phyloP scores from a whole-genome alignment of 2,797 vertebrate genomes.

The Lagodon rhomboides region DNA sequence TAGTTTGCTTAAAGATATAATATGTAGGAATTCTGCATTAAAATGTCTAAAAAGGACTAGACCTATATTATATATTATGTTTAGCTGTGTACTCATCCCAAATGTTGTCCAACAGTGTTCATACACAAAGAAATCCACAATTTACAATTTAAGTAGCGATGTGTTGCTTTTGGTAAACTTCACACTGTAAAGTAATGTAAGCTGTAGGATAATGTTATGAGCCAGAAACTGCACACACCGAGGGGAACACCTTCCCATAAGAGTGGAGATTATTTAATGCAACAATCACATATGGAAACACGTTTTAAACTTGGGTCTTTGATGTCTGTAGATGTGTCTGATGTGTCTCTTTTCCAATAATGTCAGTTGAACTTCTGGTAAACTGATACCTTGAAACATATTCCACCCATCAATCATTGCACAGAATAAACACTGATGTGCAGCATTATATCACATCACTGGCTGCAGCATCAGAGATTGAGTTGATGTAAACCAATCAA shows the following conservation, averaged over 20 bases:
- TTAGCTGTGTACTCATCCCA: no score
- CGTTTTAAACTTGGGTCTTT: neutral
- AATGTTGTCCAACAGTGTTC: no score
- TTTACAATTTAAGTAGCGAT: no score
- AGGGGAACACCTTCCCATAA: neutral
- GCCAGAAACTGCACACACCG: no score
- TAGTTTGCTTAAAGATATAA: neutral
- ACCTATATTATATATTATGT: no score
- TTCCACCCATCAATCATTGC: neutral
- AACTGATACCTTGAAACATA: neutral
- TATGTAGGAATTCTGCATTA: no score
- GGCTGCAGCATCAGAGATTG: neutral
- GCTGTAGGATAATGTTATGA: no score
- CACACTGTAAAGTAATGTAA: no score
- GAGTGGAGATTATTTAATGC: neutral
- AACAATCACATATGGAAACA: neutral
- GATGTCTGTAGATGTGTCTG: neutral
- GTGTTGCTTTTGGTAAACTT: no score
- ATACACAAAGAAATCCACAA: no score
- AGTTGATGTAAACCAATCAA: slow-evolving; percentile 25
- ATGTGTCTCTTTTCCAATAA: neutral
- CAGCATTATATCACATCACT: neutral
- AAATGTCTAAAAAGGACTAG: no score
- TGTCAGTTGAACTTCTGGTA: neutral
- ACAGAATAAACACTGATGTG: neutral